These are phyloP conservation scores for Aromia moschata DNA, from an alignment of 2,888 invertebrate genomes.

Conservation along the genomic window DNA sequence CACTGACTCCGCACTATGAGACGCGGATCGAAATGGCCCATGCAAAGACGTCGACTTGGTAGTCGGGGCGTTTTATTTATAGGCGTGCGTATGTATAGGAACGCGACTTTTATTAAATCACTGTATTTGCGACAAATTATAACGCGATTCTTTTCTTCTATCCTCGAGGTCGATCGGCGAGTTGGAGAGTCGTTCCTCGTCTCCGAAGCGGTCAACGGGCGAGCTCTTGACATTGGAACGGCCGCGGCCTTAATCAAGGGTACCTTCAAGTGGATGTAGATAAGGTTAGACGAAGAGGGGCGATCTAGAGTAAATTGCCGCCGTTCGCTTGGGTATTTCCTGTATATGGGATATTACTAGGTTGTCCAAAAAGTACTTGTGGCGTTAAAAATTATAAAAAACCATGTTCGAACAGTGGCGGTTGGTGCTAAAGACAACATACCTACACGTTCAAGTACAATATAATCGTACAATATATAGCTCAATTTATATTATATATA, in stretches of 20 bases:
- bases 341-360: no score
- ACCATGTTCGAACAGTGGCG: no score
- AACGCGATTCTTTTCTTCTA: background rate
- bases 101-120: no score
- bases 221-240: background rate
- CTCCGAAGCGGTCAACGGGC: background rate
- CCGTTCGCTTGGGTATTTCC: no score
- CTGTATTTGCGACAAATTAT: background rate
- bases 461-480: no score
- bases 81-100: background rate
- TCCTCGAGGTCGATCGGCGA: background rate
- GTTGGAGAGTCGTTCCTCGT: background rate
- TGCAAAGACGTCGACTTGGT: slow-evolving; percentile 16
- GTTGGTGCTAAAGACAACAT: no score
- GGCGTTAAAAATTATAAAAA: no score
- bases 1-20: background rate
- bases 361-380: no score
- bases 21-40: slow-evolving; percentile 14
- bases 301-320: no score
- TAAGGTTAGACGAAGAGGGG: background rate
- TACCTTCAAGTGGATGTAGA: background rate
- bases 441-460: no score
- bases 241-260: background rate
- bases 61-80: background rate
- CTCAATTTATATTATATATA: no score